A percentile compares a stretch with the other conserved stretches of the same genome.
phyloP scores from a whole-genome alignment of 1,140 invertebrate species.

The Cardiocondyla obscurior region DNA sequence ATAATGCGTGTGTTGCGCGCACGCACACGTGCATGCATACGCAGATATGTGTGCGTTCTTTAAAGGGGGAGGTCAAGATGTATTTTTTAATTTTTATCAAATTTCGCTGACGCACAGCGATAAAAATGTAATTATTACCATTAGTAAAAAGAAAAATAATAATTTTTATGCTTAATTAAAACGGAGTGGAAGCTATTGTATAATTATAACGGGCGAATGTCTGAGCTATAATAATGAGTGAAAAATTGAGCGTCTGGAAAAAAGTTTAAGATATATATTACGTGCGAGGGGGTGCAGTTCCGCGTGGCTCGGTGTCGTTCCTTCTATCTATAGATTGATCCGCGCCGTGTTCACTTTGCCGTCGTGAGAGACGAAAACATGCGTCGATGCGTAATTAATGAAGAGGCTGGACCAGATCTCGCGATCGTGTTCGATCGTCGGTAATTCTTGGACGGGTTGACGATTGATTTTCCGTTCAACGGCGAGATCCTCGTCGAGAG shows the following conservation, averaged over 20 bases:
- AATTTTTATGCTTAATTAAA: background rate
- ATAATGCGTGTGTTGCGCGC: background rate
- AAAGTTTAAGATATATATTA: no score
- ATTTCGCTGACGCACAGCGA: background rate
- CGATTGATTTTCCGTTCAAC: constrained; percentile 63
- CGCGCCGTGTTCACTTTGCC: constrained; percentile 17
- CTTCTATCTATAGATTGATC: constrained; percentile 51
- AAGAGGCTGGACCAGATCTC: background rate
- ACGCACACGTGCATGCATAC: background rate
- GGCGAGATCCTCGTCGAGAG: constrained; percentile 42
- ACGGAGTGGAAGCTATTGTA: background rate
- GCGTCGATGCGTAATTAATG: background rate
- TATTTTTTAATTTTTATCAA: background rate
- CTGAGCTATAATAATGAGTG: no score
- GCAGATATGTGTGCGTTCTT: background rate
- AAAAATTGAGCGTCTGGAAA: no score
- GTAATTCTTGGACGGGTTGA: constrained; percentile 6
- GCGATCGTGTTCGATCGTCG: constrained; percentile 4
- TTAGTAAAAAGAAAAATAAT: background rate
- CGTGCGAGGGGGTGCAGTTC: constrained; percentile 3
- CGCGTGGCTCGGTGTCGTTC: constrained; percentile 3
- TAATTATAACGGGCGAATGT: background rate
- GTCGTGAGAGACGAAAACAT: background rate
- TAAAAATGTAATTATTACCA: background rate
- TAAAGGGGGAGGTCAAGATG: background rate